Evolutionary conservation across 2,888 invertebrate species (phyloP).

Genomic region (Tetropium fuscum): DNA sequence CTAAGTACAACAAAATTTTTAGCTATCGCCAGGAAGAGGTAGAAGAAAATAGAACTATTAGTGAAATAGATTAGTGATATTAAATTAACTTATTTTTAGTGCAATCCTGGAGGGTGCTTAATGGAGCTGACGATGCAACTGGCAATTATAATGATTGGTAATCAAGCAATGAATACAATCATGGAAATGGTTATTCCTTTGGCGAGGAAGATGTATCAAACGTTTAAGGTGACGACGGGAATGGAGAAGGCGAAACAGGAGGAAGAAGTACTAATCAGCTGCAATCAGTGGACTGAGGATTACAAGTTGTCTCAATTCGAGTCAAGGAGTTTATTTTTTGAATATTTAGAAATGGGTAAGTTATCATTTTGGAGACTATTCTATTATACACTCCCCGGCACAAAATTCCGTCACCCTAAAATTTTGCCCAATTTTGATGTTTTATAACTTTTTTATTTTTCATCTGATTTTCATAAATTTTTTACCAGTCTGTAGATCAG

Average conservation of each 20-base stretch:
- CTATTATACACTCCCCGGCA: no score
- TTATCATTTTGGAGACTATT: no score
- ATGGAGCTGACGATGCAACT: conserved; percentile 89
- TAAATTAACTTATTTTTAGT: conserved; percentile 70
- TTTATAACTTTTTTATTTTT: no score
- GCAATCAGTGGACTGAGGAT: conserved; percentile 82
- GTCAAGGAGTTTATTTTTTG: conserved; percentile 79
- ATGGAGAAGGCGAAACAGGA: conserved; percentile 59
- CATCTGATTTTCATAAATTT: no score
- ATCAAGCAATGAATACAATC: conserved; percentile 82
- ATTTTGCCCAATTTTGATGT: no score
- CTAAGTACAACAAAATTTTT: conserved; percentile 80
- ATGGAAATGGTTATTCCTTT: conserved; percentile 82
- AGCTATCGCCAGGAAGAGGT: conserved; percentile 79
- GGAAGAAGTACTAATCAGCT: conserved; percentile 65
- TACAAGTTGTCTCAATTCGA: conserved; percentile 75
- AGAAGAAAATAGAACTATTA: no score
- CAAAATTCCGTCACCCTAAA: no score
- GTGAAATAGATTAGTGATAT: no score
- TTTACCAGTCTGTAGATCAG: no score
- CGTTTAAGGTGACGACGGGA: conserved; percentile 66
- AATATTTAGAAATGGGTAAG: conserved; percentile 89
- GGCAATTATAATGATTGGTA: conserved; percentile 88
- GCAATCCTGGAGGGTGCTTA: conserved; percentile 87
- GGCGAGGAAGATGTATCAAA: conserved; percentile 70